Base-by-base conservation (phyloP, 2,888 invertebrate species). In the Hecatera dysodea region DNA sequence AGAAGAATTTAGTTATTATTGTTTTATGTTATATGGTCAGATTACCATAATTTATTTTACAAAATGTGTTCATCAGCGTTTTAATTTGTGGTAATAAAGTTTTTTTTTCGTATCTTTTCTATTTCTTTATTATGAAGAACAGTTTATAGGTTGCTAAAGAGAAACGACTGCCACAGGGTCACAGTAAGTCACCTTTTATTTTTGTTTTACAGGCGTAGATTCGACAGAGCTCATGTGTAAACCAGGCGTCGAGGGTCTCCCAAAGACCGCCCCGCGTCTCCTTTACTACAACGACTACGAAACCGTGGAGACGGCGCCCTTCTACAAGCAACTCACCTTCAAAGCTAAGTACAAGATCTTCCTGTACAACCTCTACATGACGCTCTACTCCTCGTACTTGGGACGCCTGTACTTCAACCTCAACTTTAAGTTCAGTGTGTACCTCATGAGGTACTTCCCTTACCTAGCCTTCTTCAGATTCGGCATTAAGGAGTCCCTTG, bases 381-480 rank as follows among this genome's bases (percentile, higher is more conserved):
- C 67, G 0, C 76, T 96, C 12, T 95, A 96, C 83, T 89, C 91
- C 12, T 96, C 94, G 19, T 90, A 83, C 69, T 85, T 97, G 63
- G 96, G 97, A 24, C 96, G 97, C 15, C 90, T 96, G 55, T 96
- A 97, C 83, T 96, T 97, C 63, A 98, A 98, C 87, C 88, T 93
- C 33, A 94, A 97, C 62, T 97, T 97, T 88, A 93, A 94, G 85
- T 86, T 97, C 2, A 94, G 96, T 27, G 88, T 98, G 24, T 96
- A 96, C 78, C 87, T 98, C 0, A 97, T 97, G 90, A 96, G 96
- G 80, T 96, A 97, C 66, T 97, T 97, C 85, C 98, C 98, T 0
- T 97, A 97, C 81, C 84, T 98, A 55, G 97, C 97, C 0, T 97
- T 97, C 90, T 96, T 96, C 85, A 95, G 93, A 50, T 98, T 96